Evolutionary conservation across 1,140 invertebrate genomes (phyloP).

Genomic region (Lasioglossum albipes): DNA sequence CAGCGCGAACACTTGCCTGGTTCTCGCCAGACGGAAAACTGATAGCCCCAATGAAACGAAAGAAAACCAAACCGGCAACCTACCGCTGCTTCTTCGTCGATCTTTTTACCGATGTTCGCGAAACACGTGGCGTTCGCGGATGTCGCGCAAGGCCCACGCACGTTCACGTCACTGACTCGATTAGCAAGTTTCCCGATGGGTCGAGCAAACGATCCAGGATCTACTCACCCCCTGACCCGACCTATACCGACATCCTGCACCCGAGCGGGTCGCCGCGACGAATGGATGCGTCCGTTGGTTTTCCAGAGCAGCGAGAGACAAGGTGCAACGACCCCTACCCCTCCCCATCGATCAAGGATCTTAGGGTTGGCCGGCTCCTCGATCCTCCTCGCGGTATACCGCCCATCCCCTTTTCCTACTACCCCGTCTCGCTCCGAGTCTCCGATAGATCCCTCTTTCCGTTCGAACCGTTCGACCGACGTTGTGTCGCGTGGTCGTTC

Average conservation of each 20-base stretch:
- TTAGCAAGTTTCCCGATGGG: neutral
- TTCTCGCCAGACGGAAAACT: neutral
- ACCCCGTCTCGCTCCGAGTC: no score
- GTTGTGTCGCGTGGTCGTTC: no score
- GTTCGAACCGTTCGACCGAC: neutral
- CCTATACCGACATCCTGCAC: conserved; percentile 1
- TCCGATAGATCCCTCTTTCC: neutral
- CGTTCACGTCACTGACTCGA: conserved; percentile 22
- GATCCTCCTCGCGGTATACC: neutral
- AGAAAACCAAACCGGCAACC: no score
- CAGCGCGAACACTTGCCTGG: neutral
- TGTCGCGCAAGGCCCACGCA: conserved; percentile 8
- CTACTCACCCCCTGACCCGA: neutral
- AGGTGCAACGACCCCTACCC: neutral
- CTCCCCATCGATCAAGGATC: conserved; percentile 21
- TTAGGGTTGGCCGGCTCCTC: no score
- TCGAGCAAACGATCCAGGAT: conserved; percentile 38
- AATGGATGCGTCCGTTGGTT: no score
- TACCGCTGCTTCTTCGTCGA: no score
- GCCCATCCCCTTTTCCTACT: no score
- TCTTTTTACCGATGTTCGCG: neutral
- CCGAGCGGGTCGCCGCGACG: no score
- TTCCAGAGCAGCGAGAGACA: neutral
- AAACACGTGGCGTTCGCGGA: conserved; percentile 9
- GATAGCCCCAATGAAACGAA: neutral